phyloP scores from a whole-genome alignment of 1,140 invertebrate species.

The Drosophila equinoxialis region DNA sequence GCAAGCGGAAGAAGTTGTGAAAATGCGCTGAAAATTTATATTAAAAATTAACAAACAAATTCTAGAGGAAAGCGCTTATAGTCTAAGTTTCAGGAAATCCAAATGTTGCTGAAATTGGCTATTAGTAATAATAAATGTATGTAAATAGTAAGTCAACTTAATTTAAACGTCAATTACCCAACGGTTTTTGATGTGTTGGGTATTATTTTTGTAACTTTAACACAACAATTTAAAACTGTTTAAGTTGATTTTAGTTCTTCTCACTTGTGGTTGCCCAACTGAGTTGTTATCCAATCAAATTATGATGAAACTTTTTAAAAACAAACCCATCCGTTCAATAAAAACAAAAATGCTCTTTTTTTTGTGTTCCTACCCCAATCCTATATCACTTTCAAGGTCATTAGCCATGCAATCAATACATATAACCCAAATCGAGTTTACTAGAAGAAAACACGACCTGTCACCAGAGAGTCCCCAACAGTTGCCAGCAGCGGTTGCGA shows the following conservation, averaged over 20 bases:
- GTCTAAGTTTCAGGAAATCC: no score
- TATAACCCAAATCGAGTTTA: slow-evolving; percentile 18
- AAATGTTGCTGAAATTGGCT: no score
- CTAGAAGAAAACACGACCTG: slow-evolving; percentile 7
- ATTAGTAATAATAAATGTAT: no score
- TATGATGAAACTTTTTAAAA: slow-evolving; percentile 52
- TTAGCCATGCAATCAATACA: slow-evolving; percentile 60
- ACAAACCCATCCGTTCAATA: slow-evolving; percentile 20
- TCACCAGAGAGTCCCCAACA: slow-evolving; percentile 13
- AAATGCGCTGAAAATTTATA: not conserved
- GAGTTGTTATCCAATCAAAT: slow-evolving; percentile 38
- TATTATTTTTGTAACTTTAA: not conserved
- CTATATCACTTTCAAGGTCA: slow-evolving; percentile 59
- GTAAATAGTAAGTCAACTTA: no score
- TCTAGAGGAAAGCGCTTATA: no score
- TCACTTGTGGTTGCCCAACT: slow-evolving; percentile 32
- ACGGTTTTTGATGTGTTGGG: not conserved
- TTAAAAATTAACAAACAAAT: not conserved
- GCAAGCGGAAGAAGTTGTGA: not conserved
- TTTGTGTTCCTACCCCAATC: slow-evolving; percentile 13
- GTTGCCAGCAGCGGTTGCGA: slow-evolving; percentile 4
- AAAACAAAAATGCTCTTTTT: slow-evolving; percentile 1
- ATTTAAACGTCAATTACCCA: not conserved
- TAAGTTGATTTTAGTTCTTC: not conserved
- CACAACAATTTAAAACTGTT: not conserved